Base-by-base conservation (phyloP, 2,888 invertebrate species). In the Agonum fuliginosum region DNA sequence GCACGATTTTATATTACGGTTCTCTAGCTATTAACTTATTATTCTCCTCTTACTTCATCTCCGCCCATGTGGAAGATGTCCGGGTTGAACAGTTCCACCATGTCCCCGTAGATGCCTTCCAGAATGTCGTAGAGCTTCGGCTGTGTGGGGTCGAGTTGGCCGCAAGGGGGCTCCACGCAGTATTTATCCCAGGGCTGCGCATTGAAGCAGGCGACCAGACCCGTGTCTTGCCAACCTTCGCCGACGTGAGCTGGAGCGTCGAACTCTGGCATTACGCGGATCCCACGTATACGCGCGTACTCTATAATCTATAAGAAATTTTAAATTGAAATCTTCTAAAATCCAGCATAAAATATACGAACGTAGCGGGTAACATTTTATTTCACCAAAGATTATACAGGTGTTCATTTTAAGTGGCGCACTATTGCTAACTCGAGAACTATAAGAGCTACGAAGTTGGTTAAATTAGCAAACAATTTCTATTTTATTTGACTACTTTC, bases 241-340 rank as follows among this genome's bases (percentile, higher is more conserved):
- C 95, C 95, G 10, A 95, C 95, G 84, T 96, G 96, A 78, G 96
- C 95, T 0, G 97, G 97, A 72, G 95, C 95, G 86, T 97, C 97
- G 83, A 97, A 94, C 88, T 98, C 98, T 0, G 97, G 97, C 82
- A 98, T 85, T 6, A 98, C 93, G 43, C 96, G 90, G 72, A 98
- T 92, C 0, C 97, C 98, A 58, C 95, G 89, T 27, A 90, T 87
- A 14, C 91, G 86, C 0, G 92, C 96, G 83, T 90, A 95, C 51
- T 92, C 89, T 0, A 95, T 90, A 46, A 92, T 87, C 74, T 80
- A 58, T 19, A 58, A 62, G 8, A 72, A 27, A 69, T 80, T 73
- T n/a, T 78, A 65, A 27, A 65, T 58, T 12, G n/a, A n/a, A n/a
- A n/a, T n/a, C n/a, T n/a, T n/a, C n/a, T n/a, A n/a, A n/a, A n/a